Percentiles rank a stretch among this genome's conserved stretches.
phyloP scores from a whole-genome alignment of 2,888 invertebrate genomes.

The Meandrusa payeni region DNA sequence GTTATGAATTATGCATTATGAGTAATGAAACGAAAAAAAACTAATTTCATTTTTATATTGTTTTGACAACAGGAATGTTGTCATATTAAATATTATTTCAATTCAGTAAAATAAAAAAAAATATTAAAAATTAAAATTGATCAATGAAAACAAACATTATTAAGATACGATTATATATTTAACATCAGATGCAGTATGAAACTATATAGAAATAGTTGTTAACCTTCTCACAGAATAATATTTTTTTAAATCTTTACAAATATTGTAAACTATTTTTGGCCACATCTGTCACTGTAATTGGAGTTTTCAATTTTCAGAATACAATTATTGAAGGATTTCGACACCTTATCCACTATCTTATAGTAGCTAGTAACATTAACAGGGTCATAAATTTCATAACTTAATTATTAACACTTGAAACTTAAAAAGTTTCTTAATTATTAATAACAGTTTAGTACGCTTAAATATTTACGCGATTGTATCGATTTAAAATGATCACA shows the following conservation, averaged over 20 bases:
- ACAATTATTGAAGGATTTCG: constrained; percentile 3
- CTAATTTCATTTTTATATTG: too few species aligned
- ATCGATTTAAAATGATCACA: too few species aligned
- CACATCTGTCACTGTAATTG: constrained; percentile 6
- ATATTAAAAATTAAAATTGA: background rate
- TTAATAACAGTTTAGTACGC: constrained; percentile 1
- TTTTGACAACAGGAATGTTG: too few species aligned
- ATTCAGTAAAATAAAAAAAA: background rate
- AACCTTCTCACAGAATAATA: constrained; percentile 16
- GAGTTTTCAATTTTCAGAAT: constrained; percentile 2
- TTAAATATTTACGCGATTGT: background rate
- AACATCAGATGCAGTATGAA: too few species aligned
- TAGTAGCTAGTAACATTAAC: constrained; percentile 2
- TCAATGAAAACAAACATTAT: background rate
- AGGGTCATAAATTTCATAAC: constrained; percentile 1
- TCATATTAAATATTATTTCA: too few species aligned
- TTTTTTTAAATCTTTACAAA: constrained; percentile 2
- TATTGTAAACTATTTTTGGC: constrained; percentile 13
- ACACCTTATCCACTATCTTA: constrained; percentile 3
- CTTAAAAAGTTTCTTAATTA: constrained; percentile 7
- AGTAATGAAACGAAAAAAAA: too few species aligned
- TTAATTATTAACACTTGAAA: background rate
- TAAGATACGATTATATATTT: too few species aligned
- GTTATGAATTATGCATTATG: too few species aligned
- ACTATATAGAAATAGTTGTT: constrained; percentile 13